Base-by-base conservation (phyloP, 1,140 invertebrate genomes). In the Drosophila littoralis region DNA sequence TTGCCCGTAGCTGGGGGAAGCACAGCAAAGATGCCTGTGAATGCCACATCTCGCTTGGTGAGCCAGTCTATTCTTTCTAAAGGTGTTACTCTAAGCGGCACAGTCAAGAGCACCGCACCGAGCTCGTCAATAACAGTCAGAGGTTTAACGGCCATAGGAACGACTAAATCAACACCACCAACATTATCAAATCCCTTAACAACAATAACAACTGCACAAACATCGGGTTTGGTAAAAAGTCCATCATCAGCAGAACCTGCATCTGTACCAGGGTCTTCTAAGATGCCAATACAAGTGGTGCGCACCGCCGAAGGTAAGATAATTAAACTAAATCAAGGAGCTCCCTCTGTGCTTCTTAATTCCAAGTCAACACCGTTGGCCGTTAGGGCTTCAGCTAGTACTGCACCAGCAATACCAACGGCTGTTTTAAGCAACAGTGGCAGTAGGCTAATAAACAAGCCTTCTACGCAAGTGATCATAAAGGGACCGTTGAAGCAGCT, bases 231-330 rank as follows among this genome's bases (percentile, higher is more conserved):
- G 8, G 10, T 55, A 5, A 67, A 52, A 48, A 46, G 64, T 5
- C 6, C 63, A 48, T 33, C 63, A 10, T 1, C 64, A 17, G 36
- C 57, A 22, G 33, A 69, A 50, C 6, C 61, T 38, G 33, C 52
- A 54, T 32, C 48, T 35, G 22, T 7, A 6, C 7, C 45, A 35
- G 10, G 36, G 9, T 7, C 28, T 17, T 65, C 59, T 13, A 69
- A 48, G 46, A 55, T 86, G 46, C 66, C 79, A 9, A 73, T 91
- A 8, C 89, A 92, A 45, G 67, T 91, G 7, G 65, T 92, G 17
- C 88, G 88, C 2, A 88, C 81, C 5, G 32, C 84, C 1, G 91
- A 84, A 76, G 91, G 91, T 1, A 90, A 81, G 38, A 61, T 90
- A 1, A 79, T 90, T 0, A 89, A 84, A 42, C 17, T 89, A 6